Conservation (phyloP, 2,797 vertebrate genomes). For the Amazona ochrocephala region DNA sequence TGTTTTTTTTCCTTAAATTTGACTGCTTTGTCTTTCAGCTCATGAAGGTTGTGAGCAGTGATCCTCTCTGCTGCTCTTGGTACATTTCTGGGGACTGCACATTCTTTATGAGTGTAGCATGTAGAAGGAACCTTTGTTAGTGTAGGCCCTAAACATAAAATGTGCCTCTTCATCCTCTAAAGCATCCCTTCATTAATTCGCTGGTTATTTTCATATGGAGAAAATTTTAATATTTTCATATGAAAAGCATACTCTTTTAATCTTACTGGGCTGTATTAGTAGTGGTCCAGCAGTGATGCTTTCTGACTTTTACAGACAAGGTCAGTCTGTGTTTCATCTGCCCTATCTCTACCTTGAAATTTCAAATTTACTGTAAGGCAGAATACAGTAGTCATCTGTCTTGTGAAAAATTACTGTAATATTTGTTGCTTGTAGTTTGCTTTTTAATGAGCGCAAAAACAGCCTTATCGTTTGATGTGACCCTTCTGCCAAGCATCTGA, state of each 20-base stretch:
- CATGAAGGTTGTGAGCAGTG: neutral
- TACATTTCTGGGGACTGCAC: neutral
- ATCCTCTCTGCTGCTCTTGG: neutral
- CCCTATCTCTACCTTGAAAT: neutral
- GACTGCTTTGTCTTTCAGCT: neutral
- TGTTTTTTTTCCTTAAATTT: neutral
- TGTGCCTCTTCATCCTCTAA: neutral
- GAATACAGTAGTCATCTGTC: neutral
- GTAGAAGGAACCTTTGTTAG: neutral
- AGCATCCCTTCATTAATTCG: neutral
- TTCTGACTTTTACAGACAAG: neutral
- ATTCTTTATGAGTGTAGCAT: neutral
- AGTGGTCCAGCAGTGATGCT: neutral
- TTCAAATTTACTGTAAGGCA: neutral
- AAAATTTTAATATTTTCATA: neutral
- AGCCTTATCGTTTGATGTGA: neutral
- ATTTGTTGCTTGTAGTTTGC: neutral
- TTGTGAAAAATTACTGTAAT: neutral
- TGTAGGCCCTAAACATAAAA: neutral
- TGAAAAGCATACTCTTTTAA: neutral
- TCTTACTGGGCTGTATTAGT: neutral
- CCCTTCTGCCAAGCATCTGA: neutral
- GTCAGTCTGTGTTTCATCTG: neutral
- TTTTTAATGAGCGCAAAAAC: neutral
- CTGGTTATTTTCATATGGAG: neutral